Conservation (phyloP, 2,113 vertebrate species). For the Otocyon megalotis region DNA sequence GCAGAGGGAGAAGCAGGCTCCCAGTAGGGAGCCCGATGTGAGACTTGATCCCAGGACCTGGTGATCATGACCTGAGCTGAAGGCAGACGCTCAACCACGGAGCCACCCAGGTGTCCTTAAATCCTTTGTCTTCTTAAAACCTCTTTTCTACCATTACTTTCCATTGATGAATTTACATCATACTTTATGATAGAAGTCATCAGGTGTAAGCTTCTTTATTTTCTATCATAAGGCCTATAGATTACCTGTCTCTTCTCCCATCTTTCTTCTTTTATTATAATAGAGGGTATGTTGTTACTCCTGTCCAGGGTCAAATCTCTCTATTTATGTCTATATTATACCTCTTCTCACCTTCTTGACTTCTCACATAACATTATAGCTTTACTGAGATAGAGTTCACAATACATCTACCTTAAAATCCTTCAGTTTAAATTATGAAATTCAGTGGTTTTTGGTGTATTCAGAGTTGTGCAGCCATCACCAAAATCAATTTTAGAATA, state of each 20-base stretch:
- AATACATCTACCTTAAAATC: background rate
- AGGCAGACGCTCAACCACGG: too few species aligned
- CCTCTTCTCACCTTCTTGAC: background rate
- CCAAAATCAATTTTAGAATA: too few species aligned
- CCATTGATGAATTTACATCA: background rate
- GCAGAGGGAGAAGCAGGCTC: too few species aligned
- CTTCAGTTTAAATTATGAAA: background rate
- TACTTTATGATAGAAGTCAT: background rate
- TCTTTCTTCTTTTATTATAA: background rate
- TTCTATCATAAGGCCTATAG: background rate
- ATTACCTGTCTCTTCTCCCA: background rate
- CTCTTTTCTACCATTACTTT: background rate
- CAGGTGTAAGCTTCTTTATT: background rate
- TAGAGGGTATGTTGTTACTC: background rate
- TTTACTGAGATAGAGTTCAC: background rate
- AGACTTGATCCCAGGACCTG: too few species aligned
- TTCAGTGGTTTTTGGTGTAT: background rate
- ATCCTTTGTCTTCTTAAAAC: background rate
- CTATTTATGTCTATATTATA: background rate
- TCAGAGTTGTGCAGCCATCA: too few species aligned
- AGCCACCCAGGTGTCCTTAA: background rate
- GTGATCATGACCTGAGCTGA: too few species aligned
- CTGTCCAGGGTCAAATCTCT: background rate
- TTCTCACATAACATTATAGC: background rate
- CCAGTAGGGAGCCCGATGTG: too few species aligned